Conservation (phyloP, 1,140 invertebrate genomes). For the Tetramorium alpestre region DNA sequence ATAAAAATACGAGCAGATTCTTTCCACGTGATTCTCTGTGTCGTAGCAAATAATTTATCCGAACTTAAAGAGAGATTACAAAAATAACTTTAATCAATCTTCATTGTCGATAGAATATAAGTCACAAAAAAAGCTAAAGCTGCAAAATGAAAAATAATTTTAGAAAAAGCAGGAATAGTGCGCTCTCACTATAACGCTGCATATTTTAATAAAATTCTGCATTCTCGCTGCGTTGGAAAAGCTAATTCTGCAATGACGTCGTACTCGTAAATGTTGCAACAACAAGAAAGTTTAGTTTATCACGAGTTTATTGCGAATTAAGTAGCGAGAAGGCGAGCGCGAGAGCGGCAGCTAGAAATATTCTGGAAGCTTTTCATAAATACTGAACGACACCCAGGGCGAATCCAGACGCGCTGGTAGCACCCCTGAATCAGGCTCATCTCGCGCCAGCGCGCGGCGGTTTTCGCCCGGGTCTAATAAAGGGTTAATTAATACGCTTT, state of each 20-base stretch:
- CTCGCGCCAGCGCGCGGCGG: slow-evolving; percentile 78
- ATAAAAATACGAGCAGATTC: background rate
- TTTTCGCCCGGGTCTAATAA: slow-evolving; percentile 84
- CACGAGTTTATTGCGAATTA: slow-evolving; percentile 47
- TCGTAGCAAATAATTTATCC: slow-evolving; percentile 73
- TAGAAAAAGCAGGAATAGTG: background rate
- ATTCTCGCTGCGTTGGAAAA: background rate
- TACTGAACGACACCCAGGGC: slow-evolving; percentile 80
- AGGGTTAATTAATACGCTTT: slow-evolving; percentile 85
- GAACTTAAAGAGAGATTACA: slow-evolving; percentile 60
- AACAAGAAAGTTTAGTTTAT: slow-evolving; percentile 26
- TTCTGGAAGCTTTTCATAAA: slow-evolving; percentile 83
- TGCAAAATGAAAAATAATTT: background rate
- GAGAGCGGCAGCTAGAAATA: slow-evolving; percentile 62
- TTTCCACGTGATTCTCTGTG: slow-evolving; percentile 1
- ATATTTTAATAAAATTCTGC: background rate
- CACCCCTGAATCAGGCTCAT: slow-evolving; percentile 81
- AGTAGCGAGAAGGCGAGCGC: slow-evolving; percentile 28
- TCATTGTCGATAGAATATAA: slow-evolving; percentile 77
- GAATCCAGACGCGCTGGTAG: slow-evolving; percentile 68
- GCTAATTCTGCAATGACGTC: background rate
- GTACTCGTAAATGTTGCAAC: background rate
- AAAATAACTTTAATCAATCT: slow-evolving; percentile 81
- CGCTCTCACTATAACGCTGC: background rate
- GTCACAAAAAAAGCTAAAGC: background rate